Conservation (phyloP, 2,888 invertebrate species). For the Monochamus alternatus region DNA sequence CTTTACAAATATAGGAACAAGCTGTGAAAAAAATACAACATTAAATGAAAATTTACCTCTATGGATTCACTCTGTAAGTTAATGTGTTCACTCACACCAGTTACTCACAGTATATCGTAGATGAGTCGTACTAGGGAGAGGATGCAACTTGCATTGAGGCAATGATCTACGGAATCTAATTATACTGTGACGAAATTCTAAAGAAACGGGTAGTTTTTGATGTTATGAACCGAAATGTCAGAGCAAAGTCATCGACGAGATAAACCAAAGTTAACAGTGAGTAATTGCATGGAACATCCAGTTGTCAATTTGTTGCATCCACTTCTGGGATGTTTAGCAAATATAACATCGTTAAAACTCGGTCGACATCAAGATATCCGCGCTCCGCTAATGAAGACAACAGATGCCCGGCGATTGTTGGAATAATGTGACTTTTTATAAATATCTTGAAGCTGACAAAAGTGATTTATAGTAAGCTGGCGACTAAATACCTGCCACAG, state of each 20-base stretch:
- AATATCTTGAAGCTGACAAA: conserved; percentile 34
- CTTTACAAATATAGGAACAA: no score
- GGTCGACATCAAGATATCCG: conserved; percentile 61
- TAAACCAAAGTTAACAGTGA: not conserved
- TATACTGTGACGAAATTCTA: no score
- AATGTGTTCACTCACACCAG: no score
- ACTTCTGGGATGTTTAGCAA: conserved; percentile 48
- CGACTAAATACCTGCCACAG: not conserved
- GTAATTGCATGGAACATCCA: not conserved
- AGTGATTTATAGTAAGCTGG: conserved; percentile 2
- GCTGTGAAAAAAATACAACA: no score
- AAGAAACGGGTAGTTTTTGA: no score
- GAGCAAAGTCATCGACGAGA: not conserved
- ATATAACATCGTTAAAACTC: conserved; percentile 66
- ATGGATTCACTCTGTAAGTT: no score
- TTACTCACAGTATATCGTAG: no score
- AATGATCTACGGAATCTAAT: no score
- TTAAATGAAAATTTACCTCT: no score
- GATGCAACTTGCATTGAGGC: no score
- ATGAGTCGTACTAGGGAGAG: no score
- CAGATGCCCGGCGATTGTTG: conserved; percentile 56
- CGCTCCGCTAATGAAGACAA: conserved; percentile 64
- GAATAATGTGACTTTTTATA: conserved; percentile 51
- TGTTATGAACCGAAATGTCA: no score
- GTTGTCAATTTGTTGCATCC: conserved; percentile 45